Percentiles rank a stretch among this genome's conserved stretches.
phyloP scores from a whole-genome alignment of 2,797 vertebrate genomes.

The Poeciliopsis turneri region DNA sequence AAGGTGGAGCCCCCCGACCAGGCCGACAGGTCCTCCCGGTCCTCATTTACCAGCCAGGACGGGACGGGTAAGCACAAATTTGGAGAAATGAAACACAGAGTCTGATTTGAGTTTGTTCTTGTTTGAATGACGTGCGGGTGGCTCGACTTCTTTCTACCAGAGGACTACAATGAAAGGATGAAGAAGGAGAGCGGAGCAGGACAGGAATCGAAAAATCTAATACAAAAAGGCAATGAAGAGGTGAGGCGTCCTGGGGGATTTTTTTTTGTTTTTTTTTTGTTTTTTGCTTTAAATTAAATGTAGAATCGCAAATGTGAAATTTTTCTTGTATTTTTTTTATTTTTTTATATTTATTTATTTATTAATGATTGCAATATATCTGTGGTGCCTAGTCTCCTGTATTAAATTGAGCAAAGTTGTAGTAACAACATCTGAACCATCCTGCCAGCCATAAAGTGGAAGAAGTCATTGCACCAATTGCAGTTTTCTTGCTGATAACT shows the following conservation, averaged over 20 bases:
- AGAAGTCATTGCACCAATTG: not conserved
- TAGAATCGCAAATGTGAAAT: not conserved
- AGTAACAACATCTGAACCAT: not conserved
- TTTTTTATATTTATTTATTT: not conserved
- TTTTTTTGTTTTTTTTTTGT: not conserved
- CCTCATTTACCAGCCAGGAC: constrained; percentile 85
- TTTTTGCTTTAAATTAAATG: not conserved
- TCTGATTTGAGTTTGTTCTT: not conserved
- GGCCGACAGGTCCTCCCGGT: constrained; percentile 82
- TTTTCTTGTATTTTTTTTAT: not conserved
- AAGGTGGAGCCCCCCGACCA: constrained; percentile 84
- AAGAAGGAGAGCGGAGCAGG: constrained; percentile 76
- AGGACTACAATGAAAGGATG: constrained; percentile 80
- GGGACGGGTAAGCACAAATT: constrained; percentile 82
- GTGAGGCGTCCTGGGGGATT: constrained; percentile 62
- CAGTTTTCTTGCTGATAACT: not conserved
- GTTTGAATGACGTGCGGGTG: constrained; percentile 1
- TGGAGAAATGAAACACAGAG: not conserved
- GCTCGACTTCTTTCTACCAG: constrained; percentile 70
- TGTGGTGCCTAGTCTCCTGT: not conserved
- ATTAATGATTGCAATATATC: not conserved
- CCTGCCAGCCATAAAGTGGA: not conserved
- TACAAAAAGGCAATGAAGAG: constrained; percentile 88
- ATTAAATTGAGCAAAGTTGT: not conserved
- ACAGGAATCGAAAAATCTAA: constrained; percentile 74